These are phyloP conservation scores for Euborellia annulipes DNA, from an alignment of 1,140 invertebrate genomes.

Conservation along the genomic window DNA sequence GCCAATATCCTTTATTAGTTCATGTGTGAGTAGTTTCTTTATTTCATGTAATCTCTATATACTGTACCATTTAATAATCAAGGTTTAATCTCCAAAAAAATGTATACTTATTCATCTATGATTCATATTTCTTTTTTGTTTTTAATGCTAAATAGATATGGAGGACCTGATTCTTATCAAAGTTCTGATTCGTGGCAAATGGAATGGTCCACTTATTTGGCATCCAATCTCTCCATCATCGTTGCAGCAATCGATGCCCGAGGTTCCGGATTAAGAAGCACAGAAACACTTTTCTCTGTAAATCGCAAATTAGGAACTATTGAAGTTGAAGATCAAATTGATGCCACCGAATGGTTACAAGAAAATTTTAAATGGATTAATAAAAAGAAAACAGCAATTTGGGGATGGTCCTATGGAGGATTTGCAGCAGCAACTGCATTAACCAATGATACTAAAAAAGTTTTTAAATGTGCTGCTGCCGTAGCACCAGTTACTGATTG, in stretches of 20 bases:
- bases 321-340: slow-evolving; percentile 46
- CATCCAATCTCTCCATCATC: slow-evolving; percentile 38
- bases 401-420: slow-evolving; percentile 56
- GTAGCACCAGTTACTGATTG: slow-evolving; percentile 65
- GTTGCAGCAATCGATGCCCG: slow-evolving; percentile 44
- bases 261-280: slow-evolving; percentile 41
- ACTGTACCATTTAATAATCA: slow-evolving; percentile 1
- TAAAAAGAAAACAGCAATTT: slow-evolving; percentile 46
- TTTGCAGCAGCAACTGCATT: slow-evolving; percentile 29
- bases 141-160: slow-evolving; percentile 45
- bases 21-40: slow-evolving; percentile 23
- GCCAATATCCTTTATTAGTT: slow-evolving; percentile 23
- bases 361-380: slow-evolving; percentile 51
- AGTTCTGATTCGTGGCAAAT: slow-evolving; percentile 35
- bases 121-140: too few relatives aligned
- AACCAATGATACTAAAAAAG: slow-evolving; percentile 32
- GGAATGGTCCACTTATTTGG: slow-evolving; percentile 40
- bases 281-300: slow-evolving; percentile 34
- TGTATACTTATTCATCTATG: neutral
- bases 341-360: slow-evolving; percentile 41
- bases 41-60: too few relatives aligned
- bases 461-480: slow-evolving; percentile 44
- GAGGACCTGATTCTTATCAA: slow-evolving; percentile 40
- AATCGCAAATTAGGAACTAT: slow-evolving; percentile 40
- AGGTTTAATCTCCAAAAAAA: neutral